Base-by-base conservation (phyloP, 1,140 invertebrate species). In the Ceratina japonica region DNA sequence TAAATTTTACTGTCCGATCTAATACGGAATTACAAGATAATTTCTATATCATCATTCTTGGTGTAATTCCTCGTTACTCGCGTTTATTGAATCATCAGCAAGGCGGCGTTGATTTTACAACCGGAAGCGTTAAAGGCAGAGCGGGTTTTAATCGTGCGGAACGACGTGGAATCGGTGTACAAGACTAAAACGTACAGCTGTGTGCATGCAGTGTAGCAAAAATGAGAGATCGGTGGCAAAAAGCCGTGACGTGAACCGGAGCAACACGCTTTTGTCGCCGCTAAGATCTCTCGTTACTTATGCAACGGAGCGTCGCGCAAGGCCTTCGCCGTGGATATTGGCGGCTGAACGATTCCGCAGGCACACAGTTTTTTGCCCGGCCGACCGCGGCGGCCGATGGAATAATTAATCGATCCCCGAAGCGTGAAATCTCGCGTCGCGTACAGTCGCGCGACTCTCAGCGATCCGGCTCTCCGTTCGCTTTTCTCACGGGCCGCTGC, bases 331-430 rank as follows among this genome's bases (percentile, higher is more conserved):
- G 18, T 16, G 52, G 70, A 66, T 74, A 79, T 74, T 24, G 77
- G 24, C 77, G 51, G 27, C 44, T 79, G 58, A 74, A 79, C 71
- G 77, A 74, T 73, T 79, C 52, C 71, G 4, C 20, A 4, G 18
- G 10, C 27, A 58, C 62, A 65, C 59, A 65, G 15, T 56, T n/a
- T n/a, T n/a, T 63, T 58, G 2, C 44, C 8, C 16, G 58, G 52
- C 51, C 37, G 16, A 20, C 69, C 0, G 20, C 18, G 20, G 49
- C n/a, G 5, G 22, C 31, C 70, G 27, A 65, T 20, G 71, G 77
- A 79, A 79, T 79, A 79, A 79, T 79, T 79, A 79, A 79, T 79
- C 77, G 77, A 79, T 79, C 77, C 62, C 27, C 77, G 70, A 74
- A 73, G 77, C 77, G 71, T 79, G 71, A 79, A 79, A 79, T 74